Conservation (phyloP, 1,140 invertebrate species). For the Drosophila trapezifrons region DNA sequence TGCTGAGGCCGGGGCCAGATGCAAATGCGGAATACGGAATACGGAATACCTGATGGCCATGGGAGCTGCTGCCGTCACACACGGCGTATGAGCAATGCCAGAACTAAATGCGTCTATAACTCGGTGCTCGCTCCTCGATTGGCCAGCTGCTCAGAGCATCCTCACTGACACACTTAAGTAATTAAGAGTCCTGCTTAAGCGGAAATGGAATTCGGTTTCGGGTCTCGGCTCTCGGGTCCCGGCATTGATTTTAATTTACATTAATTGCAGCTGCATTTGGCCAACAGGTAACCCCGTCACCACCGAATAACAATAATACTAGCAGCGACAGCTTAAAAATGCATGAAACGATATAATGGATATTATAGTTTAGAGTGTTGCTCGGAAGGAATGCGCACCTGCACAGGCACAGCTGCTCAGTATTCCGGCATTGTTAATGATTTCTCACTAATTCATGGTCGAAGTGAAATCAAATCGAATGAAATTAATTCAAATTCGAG, state of each 20-base stretch:
- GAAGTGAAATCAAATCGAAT: slow-evolving; percentile 42
- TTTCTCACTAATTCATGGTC: slow-evolving; percentile 29
- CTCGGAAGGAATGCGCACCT: slow-evolving; percentile 3
- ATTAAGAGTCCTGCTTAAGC: slow-evolving; percentile 76
- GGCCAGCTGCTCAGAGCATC: slow-evolving; percentile 8
- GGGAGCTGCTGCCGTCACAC: slow-evolving; percentile 17
- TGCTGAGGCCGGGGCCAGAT: slow-evolving; percentile 8
- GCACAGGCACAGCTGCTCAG: background rate
- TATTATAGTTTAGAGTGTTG: too few species aligned
- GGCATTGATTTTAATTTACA: slow-evolving; percentile 75
- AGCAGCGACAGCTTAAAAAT: slow-evolving; percentile 48
- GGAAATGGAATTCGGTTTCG: slow-evolving; percentile 79
- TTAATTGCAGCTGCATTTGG: slow-evolving; percentile 71
- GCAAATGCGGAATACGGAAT: slow-evolving; percentile 17
- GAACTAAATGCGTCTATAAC: slow-evolving; percentile 53
- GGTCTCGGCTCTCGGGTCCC: slow-evolving; percentile 12
- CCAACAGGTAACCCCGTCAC: slow-evolving; percentile 2
- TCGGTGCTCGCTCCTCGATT: background rate
- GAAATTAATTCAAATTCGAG: slow-evolving; percentile 26
- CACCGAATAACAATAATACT: background rate
- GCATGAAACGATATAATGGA: slow-evolving; percentile 40
- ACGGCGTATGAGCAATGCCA: slow-evolving; percentile 71
- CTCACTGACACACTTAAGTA: slow-evolving; percentile 67
- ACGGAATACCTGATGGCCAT: slow-evolving; percentile 53
- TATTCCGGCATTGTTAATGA: slow-evolving; percentile 27